phyloP scores from a whole-genome alignment of 1,140 invertebrate species.

The Orchesella cincta region DNA sequence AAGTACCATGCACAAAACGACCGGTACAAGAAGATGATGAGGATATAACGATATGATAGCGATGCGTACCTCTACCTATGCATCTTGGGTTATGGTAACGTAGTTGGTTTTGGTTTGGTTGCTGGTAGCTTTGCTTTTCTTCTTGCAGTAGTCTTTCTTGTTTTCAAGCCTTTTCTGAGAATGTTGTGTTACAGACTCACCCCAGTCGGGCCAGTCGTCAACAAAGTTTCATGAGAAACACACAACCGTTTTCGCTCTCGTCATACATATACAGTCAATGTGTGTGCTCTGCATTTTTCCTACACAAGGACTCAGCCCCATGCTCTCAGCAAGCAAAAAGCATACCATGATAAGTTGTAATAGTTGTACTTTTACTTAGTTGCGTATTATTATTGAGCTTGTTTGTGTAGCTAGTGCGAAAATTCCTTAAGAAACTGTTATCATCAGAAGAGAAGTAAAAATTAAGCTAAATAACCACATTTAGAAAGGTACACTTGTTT shows the following conservation, averaged over 20 bases:
- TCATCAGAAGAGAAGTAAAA: background rate
- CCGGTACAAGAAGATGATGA: too few species aligned
- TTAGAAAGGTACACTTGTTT: too few species aligned
- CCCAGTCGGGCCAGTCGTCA: constrained; percentile 19
- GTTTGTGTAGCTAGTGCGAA: background rate
- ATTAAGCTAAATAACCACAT: background rate
- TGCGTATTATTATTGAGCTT: background rate
- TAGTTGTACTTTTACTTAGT: background rate
- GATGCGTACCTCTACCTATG: too few species aligned
- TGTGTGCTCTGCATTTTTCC: background rate
- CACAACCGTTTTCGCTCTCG: constrained; percentile 26
- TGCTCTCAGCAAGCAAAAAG: too few species aligned
- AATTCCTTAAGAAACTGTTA: background rate
- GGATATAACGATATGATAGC: too few species aligned
- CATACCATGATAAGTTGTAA: background rate
- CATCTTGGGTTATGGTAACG: too few species aligned
- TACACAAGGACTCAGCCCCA: too few species aligned
- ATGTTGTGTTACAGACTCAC: background rate
- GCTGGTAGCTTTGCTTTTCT: background rate
- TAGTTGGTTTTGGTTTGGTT: too few species aligned
- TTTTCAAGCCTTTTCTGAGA: constrained; percentile 8
- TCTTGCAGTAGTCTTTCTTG: background rate
- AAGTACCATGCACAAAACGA: too few species aligned
- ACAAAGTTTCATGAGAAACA: constrained; percentile 23
- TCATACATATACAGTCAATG: background rate